Conservation (phyloP, 2,113 vertebrate genomes). For the Pituophis catenifer region DNA sequence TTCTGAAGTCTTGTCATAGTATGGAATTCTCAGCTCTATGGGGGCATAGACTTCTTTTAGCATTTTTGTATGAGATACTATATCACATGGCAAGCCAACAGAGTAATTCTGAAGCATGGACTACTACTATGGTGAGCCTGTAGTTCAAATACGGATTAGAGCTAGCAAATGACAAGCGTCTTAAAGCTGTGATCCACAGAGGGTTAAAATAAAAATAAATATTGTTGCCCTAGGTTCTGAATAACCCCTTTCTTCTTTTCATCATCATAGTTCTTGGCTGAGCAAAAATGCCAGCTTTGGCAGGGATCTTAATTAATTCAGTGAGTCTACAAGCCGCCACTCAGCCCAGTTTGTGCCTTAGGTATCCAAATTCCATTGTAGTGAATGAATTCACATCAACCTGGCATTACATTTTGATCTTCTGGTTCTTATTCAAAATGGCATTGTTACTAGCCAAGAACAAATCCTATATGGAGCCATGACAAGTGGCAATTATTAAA, state of each 20-base stretch:
- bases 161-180: background rate
- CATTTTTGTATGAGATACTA: background rate
- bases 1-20: conserved; percentile 1
- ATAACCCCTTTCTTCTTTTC: background rate
- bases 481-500: conserved; percentile 58
- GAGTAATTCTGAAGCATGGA: background rate
- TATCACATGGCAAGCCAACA: background rate
- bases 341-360: background rate
- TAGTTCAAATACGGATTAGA: background rate
- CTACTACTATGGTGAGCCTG: background rate
- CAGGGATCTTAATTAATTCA: background rate
- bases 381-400: background rate
- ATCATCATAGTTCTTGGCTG: background rate
- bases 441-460: conserved; percentile 12
- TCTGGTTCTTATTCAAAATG: background rate
- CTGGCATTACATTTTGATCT: background rate
- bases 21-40: background rate
- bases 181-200: background rate
- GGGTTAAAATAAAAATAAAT: background rate
- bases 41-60: background rate
- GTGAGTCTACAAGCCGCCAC: background rate
- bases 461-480: background rate
- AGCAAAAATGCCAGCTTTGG: background rate
- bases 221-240: background rate
- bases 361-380: background rate